These are phyloP conservation scores for Antigone vipio DNA, from an alignment of 2,113 vertebrate species.

Conservation along the genomic window DNA sequence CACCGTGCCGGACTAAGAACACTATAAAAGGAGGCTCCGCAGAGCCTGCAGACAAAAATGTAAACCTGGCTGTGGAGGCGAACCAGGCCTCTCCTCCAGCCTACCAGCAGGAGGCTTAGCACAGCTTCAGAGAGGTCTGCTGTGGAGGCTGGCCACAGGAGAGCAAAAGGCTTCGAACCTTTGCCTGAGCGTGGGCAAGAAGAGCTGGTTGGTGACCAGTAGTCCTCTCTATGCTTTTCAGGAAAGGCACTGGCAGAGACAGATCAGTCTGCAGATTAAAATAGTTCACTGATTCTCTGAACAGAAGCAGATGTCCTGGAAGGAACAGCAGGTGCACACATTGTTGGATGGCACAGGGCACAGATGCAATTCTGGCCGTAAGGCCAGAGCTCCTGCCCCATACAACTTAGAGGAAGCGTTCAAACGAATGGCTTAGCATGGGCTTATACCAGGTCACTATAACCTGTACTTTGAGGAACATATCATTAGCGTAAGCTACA, in stretches of 20 bases:
- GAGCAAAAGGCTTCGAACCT: not conserved
- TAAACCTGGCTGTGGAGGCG: conserved; percentile 1
- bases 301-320: not conserved
- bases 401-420: not conserved
- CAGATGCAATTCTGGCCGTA: not conserved
- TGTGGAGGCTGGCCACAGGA: not conserved
- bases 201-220: not conserved
- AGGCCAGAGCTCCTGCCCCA: not conserved
- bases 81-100: not conserved
- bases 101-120: conserved; percentile 13
- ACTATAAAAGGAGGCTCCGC: conserved; percentile 33
- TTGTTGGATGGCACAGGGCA: not conserved
- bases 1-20: not conserved
- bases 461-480: not conserved
- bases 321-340: not conserved
- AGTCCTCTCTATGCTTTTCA: not conserved
- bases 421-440: not conserved
- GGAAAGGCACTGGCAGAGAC: not conserved
- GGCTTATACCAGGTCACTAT: not conserved
- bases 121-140: not conserved
- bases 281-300: not conserved
- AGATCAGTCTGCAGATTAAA: not conserved
- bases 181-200: not conserved
- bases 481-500: not conserved
- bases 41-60: not conserved